Evolutionary conservation across 1,140 invertebrate genomes (phyloP).

Genomic region (Leptopilina clavipes): DNA sequence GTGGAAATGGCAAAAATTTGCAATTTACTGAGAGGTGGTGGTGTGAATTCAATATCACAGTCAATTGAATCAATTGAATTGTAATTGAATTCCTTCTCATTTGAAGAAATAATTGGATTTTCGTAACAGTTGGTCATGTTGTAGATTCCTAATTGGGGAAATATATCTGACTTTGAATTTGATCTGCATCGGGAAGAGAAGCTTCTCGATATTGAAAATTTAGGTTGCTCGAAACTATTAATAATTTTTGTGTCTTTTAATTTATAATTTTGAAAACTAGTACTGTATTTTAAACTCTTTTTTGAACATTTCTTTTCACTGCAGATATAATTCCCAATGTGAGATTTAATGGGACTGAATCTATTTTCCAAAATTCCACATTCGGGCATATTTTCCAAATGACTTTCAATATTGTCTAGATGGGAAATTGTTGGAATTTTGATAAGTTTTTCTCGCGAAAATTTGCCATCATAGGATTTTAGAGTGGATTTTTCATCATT

Average conservation of each 20-base stretch:
- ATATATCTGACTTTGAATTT: background rate
- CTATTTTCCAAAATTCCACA: slow-evolving; percentile 42
- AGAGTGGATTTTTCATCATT: background rate
- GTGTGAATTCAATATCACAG: slow-evolving; percentile 41
- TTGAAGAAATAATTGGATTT: slow-evolving; percentile 45
- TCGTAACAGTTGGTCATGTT: slow-evolving; percentile 51
- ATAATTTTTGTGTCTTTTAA: slow-evolving; percentile 48
- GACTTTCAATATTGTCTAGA: slow-evolving; percentile 31
- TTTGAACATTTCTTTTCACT: slow-evolving; percentile 46
- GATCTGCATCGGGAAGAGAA: slow-evolving; percentile 45
- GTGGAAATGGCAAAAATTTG: slow-evolving; percentile 70
- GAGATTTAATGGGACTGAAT: slow-evolving; percentile 39
- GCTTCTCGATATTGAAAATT: slow-evolving; percentile 47
- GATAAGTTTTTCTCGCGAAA: slow-evolving; percentile 21
- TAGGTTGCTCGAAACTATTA: slow-evolving; percentile 42
- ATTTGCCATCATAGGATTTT: background rate
- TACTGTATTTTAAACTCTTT: slow-evolving; percentile 55
- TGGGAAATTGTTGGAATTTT: slow-evolving; percentile 35
- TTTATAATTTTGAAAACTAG: slow-evolving; percentile 58
- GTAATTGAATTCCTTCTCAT: slow-evolving; percentile 30
- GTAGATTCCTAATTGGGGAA: slow-evolving; percentile 44
- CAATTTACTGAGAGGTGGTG: slow-evolving; percentile 66
- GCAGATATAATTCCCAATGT: slow-evolving; percentile 52
- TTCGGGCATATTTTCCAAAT: slow-evolving; percentile 45
- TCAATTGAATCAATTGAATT: slow-evolving; percentile 18